phyloP scores from a whole-genome alignment of 1,140 invertebrate species.

The Yoshiicerus persimilis region DNA sequence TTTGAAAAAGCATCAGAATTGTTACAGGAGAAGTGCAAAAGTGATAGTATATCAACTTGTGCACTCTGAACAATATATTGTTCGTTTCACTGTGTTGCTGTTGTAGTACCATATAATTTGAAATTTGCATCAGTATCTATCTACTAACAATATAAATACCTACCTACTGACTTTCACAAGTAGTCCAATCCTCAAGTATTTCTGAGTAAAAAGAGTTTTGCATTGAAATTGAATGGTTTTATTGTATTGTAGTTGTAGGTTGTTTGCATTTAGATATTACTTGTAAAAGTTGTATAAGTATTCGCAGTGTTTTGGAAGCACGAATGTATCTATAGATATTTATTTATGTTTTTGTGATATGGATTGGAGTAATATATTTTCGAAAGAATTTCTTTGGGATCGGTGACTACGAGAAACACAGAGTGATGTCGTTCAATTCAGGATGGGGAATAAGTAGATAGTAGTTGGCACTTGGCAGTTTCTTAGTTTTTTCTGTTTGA shows the following conservation, averaged over 20 bases:
- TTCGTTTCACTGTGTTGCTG: no score
- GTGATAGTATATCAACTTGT: neutral
- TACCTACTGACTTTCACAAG: no score
- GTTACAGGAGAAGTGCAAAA: neutral
- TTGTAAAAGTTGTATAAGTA: neutral
- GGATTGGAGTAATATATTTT: neutral
- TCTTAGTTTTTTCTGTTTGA: conserved; percentile 18
- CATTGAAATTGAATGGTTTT: no score
- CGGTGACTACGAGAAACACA: neutral
- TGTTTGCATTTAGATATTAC: neutral
- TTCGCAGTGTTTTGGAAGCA: neutral
- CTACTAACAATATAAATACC: no score
- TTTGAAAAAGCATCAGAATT: neutral
- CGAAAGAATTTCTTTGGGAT: neutral
- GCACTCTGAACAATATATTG: neutral
- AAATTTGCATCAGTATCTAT: no score
- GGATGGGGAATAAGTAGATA: neutral
- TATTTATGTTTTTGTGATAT: neutral
- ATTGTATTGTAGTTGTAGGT: no score
- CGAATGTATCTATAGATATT: neutral
- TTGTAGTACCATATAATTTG: no score
- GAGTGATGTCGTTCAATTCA: neutral
- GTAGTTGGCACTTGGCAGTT: conserved; percentile 2
- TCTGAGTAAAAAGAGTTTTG: no score
- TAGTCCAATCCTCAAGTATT: no score